These are phyloP conservation scores for Gallirallus australis DNA, from an alignment of 2,797 vertebrate species.

Conservation along the genomic window DNA sequence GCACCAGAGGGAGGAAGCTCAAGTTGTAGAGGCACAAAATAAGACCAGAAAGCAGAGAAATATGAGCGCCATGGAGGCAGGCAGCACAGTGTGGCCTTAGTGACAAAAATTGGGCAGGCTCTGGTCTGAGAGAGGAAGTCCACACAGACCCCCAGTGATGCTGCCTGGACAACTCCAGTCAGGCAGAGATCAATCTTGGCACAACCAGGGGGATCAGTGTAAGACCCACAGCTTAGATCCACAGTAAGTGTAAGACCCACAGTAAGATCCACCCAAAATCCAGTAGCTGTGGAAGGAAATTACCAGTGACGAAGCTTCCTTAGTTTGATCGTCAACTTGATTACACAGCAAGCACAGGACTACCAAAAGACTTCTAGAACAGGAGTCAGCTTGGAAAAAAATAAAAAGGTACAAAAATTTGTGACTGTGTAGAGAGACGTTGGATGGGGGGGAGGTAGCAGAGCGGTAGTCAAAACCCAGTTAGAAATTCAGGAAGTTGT, in stretches of 20 bases:
- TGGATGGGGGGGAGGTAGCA: background rate
- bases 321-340: background rate
- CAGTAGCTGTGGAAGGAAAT: background rate
- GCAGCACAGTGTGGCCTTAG: rapidly evolving
- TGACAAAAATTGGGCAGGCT: background rate
- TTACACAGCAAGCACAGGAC: background rate
- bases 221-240: background rate
- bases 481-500: background rate
- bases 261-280: background rate
- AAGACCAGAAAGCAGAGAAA: background rate
- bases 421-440: background rate
- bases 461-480: background rate
- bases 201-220: background rate
- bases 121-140: background rate
- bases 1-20: background rate
- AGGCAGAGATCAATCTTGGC: background rate
- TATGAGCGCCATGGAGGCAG: rapidly evolving
- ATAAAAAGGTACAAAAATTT: background rate
- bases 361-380: background rate
- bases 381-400: background rate
- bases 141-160: background rate
- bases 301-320: background rate
- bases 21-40: background rate
- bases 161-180: background rate
- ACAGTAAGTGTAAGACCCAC: background rate